Evolutionary conservation across 30 jellyfish, hydroid and myxozoan species (phyloP).

Genomic region (Catostylus mosaicus): DNA sequence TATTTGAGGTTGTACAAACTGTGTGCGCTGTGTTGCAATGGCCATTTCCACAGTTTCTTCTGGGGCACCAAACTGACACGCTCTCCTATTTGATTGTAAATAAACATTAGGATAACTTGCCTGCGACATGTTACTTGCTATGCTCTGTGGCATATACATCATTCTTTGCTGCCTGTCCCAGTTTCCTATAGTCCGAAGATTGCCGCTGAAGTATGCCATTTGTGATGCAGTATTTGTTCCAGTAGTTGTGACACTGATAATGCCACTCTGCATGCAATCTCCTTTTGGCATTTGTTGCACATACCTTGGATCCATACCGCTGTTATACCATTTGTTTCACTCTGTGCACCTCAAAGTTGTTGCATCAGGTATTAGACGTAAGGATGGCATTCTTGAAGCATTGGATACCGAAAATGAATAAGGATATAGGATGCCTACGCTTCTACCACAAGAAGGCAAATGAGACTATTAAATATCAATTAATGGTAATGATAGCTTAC

Average conservation of each 20-base stretch:
- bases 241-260: not conserved
- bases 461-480: not conserved
- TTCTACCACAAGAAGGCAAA: slow-evolving; percentile 3
- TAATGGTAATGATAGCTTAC: not conserved
- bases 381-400: not conserved
- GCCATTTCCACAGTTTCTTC: not conserved
- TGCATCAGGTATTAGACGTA: slow-evolving; percentile 9
- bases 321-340: not conserved
- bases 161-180: slow-evolving; percentile 20
- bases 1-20: slow-evolving; percentile 9
- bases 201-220: not conserved
- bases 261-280: slow-evolving; percentile 19
- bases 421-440: slow-evolving; percentile 4
- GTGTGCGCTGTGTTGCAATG: not conserved
- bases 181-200: not conserved
- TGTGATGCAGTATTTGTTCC: not conserved
- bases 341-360: too few relatives aligned
- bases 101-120: not conserved
- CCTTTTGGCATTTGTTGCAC: slow-evolving; percentile 6
- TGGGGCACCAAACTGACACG: not conserved
- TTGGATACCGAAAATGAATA: not conserved
- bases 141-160: not conserved
- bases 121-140: not conserved
- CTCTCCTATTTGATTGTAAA: not conserved
- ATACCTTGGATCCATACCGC: slow-evolving; percentile 37